Evolutionary conservation across 2,888 invertebrate species (phyloP).

Genomic region (Brassicogethes aeneus): DNA sequence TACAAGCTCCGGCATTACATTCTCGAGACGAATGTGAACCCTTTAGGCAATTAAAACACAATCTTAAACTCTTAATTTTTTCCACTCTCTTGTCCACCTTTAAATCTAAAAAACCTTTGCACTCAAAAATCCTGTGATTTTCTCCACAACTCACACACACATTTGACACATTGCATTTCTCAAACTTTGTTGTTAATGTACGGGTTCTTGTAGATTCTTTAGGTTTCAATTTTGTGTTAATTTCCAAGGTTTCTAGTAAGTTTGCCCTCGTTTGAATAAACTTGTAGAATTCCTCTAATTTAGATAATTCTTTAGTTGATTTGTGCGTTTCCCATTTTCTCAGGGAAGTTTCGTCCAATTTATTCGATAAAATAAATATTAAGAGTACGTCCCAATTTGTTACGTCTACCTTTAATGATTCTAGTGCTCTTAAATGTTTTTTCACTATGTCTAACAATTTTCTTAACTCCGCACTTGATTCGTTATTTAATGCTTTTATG

Average conservation of each 20-base stretch:
- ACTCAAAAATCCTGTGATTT: too few relatives aligned
- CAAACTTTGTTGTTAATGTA: too few relatives aligned
- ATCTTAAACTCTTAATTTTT: conserved; percentile 1
- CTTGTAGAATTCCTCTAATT: neutral
- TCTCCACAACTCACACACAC: too few relatives aligned
- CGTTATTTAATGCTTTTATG: conserved; percentile 5
- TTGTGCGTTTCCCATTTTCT: neutral
- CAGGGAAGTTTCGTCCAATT: neutral
- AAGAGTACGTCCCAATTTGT: neutral
- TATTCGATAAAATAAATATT: neutral
- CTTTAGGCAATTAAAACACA: neutral
- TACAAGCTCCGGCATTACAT: neutral
- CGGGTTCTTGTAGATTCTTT: neutral
- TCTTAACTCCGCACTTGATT: conserved; percentile 8
- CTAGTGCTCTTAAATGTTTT: neutral
- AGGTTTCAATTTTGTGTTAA: neutral
- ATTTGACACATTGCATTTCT: too few relatives aligned
- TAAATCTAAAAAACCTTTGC: neutral
- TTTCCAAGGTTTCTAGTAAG: neutral
- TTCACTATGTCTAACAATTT: conserved; percentile 10
- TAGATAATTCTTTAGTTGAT: neutral
- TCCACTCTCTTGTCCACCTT: neutral
- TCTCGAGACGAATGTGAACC: neutral
- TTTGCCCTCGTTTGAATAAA: neutral
- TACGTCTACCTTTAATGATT: neutral